A percentile compares a stretch with the other conserved stretches of the same genome.
These are phyloP conservation scores for Zaprionus vittiger DNA, from an alignment of 1,140 invertebrate species.

Conservation along the genomic window DNA sequence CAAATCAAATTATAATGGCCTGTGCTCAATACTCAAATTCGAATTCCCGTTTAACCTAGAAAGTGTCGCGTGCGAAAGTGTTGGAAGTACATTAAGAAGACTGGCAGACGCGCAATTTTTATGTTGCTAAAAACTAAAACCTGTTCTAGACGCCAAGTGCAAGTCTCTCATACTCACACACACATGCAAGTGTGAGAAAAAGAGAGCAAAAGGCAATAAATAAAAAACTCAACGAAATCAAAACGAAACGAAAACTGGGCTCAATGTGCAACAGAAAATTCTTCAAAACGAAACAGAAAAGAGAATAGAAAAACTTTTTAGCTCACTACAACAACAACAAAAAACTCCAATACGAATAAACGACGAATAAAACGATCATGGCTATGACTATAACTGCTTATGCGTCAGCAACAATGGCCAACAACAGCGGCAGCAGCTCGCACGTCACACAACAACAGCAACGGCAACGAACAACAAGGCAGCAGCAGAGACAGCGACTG, in stretches of 20 bases:
- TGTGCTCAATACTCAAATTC: conserved; percentile 68
- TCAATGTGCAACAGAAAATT: conserved; percentile 41
- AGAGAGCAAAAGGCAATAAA: conserved; percentile 39
- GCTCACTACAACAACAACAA: background rate
- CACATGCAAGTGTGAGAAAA: conserved; percentile 10
- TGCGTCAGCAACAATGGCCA: conserved; percentile 67
- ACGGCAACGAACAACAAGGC: conserved; percentile 45
- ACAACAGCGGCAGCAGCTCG: conserved; percentile 34
- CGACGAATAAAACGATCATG: conserved; percentile 63
- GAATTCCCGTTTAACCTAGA: conserved; percentile 69
- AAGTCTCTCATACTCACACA: conserved; percentile 39
- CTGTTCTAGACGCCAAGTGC: conserved; percentile 75
- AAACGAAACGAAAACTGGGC: conserved; percentile 37
- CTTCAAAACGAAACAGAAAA: conserved; percentile 30
- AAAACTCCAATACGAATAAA: conserved; percentile 54
- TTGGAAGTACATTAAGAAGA: conserved; percentile 59
- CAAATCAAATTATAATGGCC: conserved; percentile 62
- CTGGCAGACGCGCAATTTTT: conserved; percentile 38
- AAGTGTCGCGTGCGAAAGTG: conserved; percentile 81
- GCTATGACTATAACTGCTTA: conserved; percentile 58
- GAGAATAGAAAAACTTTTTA: conserved; percentile 46
- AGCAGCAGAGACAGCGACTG: conserved; percentile 45
- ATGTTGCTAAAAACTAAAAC: conserved; percentile 57
- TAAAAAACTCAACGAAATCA: conserved; percentile 38
- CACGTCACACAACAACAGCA: conserved; percentile 53